Conservation (phyloP, 1,140 invertebrate species). For the Piezodorus guildinii region DNA sequence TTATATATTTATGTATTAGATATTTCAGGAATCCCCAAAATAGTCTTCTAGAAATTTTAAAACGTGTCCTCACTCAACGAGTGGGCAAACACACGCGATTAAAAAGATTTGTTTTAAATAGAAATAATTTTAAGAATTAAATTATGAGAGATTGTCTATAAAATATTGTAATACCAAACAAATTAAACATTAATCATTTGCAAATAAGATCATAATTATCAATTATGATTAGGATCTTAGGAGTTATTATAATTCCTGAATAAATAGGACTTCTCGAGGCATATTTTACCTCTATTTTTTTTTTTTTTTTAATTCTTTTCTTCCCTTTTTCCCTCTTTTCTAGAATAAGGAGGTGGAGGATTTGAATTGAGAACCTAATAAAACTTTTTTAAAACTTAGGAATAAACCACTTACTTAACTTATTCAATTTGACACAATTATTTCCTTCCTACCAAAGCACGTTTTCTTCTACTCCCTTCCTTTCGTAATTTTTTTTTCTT, state of each 20-base stretch:
- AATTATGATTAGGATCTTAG: background rate
- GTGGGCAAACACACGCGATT: no score
- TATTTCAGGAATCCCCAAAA: no score
- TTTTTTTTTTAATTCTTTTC: background rate
- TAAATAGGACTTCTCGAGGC: background rate
- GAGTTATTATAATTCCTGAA: background rate
- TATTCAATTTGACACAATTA: conserved; percentile 9
- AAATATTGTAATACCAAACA: no score
- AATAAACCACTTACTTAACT: conserved; percentile 5
- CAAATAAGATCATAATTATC: no score
- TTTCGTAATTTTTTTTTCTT: background rate
- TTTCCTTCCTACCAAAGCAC: background rate
- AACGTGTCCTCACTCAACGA: no score
- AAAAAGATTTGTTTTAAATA: no score
- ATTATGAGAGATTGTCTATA: no score
- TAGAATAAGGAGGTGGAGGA: conserved; percentile 5
- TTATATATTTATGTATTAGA: no score
- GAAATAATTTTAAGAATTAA: no score
- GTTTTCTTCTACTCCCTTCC: background rate
- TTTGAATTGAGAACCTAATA: conserved; percentile 8
- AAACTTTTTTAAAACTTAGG: conserved; percentile 9
- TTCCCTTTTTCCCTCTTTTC: background rate
- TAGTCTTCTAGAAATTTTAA: no score
- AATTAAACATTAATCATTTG: no score
- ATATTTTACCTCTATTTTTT: background rate